Conservation (phyloP, 2,888 invertebrate species). For the Drosophila mimetica region DNA sequence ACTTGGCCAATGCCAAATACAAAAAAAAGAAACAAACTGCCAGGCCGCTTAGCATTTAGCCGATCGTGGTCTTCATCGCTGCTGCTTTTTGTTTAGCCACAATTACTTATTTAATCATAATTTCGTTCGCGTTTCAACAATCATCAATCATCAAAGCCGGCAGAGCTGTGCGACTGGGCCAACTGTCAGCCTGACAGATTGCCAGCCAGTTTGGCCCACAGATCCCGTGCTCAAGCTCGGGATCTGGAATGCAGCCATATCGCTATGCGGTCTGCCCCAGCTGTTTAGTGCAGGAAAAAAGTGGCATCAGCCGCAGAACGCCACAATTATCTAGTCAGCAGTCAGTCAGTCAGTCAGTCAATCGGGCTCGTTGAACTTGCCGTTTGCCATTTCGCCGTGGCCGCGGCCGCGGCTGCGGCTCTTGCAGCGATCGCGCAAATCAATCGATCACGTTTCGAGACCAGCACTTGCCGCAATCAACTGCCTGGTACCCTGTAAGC, state of each 20-base stretch:
- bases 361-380: slow-evolving; percentile 82
- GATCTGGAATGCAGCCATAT: slow-evolving; percentile 60
- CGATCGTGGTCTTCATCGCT: slow-evolving; percentile 56
- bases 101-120: slow-evolving; percentile 83
- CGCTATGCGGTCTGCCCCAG: slow-evolving; percentile 59
- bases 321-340: slow-evolving; percentile 84
- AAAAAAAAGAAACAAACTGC: slow-evolving; percentile 10
- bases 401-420: slow-evolving; percentile 52
- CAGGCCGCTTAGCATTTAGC: slow-evolving; percentile 55
- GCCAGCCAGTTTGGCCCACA: slow-evolving; percentile 43
- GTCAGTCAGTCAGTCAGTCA: slow-evolving; percentile 73
- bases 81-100: slow-evolving; percentile 73
- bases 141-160: slow-evolving; percentile 82
- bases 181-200: slow-evolving; percentile 82
- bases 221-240: slow-evolving; percentile 51
- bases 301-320: slow-evolving; percentile 68
- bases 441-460: slow-evolving; percentile 83
- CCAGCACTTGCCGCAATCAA: slow-evolving; percentile 35
- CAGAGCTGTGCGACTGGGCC: slow-evolving; percentile 72
- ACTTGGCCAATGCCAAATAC: slow-evolving; percentile 49
- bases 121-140: slow-evolving; percentile 82
- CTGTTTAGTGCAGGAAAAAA: slow-evolving; percentile 60
- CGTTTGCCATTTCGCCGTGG: slow-evolving; percentile 56
- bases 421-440: slow-evolving; percentile 82
- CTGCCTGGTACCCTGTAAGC: slow-evolving; percentile 16